Percentiles rank a stretch among this genome's conserved stretches.
These are phyloP conservation scores for Oenanthe oenanthe DNA, from an alignment of 2,113 vertebrate genomes.

Conservation along the genomic window DNA sequence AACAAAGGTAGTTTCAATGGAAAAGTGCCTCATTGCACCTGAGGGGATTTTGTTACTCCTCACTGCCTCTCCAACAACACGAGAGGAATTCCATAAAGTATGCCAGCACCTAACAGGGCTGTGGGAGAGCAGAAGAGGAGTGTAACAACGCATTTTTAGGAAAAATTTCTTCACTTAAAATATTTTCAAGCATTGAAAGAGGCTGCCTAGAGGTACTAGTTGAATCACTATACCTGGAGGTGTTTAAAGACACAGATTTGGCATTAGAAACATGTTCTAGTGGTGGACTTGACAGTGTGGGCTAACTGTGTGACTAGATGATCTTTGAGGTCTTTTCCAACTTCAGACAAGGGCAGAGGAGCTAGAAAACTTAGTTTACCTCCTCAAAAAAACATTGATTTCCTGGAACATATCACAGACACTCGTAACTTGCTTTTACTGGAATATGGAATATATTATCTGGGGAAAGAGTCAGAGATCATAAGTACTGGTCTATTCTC, in stretches of 20 bases:
- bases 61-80: neutral
- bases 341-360: neutral
- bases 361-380: neutral
- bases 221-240: neutral
- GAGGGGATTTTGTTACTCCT: neutral
- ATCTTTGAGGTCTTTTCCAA: neutral
- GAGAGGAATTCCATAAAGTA: neutral
- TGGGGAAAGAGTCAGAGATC: neutral
- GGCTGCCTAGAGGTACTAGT: neutral
- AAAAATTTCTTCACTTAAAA: neutral
- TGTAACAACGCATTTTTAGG: neutral
- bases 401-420: neutral
- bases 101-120: neutral
- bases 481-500: neutral
- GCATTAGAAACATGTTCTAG: neutral
- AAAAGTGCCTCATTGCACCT: neutral
- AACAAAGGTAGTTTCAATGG: neutral
- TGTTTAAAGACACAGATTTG: neutral
- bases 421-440: neutral
- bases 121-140: neutral
- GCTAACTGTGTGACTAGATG: rapidly evolving
- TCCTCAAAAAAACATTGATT: neutral
- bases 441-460: neutral
- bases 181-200: neutral
- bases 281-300: neutral